These are phyloP conservation scores for Brachystomella parvula DNA, from an alignment of 1,140 invertebrate genomes.

Conservation along the genomic window DNA sequence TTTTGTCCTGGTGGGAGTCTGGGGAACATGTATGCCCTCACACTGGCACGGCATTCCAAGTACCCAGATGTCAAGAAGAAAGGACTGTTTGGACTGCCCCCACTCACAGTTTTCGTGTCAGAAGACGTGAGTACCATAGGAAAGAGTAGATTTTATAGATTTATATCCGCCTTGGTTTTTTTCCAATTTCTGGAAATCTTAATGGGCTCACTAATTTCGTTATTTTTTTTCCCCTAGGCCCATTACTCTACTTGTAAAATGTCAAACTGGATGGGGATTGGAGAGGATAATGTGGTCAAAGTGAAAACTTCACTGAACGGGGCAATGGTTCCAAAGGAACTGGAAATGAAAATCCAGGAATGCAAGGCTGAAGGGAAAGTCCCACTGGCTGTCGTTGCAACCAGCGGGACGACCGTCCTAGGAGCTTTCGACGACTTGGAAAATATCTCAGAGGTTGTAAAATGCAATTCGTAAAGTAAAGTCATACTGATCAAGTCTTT, in stretches of 20 bases:
- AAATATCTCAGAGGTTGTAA: constrained; percentile 47
- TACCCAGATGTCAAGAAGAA: constrained; percentile 66
- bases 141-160: not conserved
- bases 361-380: constrained; percentile 45
- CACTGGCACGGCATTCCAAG: constrained; percentile 62
- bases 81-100: constrained; percentile 53
- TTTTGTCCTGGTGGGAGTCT: constrained; percentile 69
- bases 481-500: constrained; percentile 9
- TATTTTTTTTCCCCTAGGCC: constrained; percentile 45
- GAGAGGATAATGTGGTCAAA: constrained; percentile 60
- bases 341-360: constrained; percentile 50
- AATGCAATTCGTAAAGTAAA: not conserved
- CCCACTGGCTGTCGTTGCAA: constrained; percentile 64
- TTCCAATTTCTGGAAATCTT: not conserved
- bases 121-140: constrained; percentile 52
- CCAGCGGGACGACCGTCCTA: constrained; percentile 66
- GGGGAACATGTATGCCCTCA: constrained; percentile 76
- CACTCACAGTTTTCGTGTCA: constrained; percentile 62
- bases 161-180: not conserved
- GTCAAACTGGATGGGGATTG: constrained; percentile 70
- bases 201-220: not conserved
- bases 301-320: constrained; percentile 60
- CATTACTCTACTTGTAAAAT: constrained; percentile 82
- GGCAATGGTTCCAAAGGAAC: constrained; percentile 53
- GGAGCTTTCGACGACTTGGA: constrained; percentile 75